Evolutionary conservation across 2,888 invertebrate genomes (phyloP).

Genomic region (Epinotia bilunana): DNA sequence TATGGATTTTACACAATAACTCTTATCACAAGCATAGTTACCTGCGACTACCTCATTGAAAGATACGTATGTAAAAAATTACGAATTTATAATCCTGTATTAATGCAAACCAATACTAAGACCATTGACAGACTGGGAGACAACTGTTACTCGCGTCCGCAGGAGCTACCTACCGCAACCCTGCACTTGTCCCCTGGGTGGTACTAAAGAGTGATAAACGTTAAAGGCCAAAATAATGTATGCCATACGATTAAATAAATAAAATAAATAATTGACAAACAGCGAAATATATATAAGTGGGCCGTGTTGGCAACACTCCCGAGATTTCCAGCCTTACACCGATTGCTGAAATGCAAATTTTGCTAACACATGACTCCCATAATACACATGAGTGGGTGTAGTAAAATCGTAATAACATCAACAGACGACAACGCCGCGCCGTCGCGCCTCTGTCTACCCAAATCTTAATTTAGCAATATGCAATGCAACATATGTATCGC

Average conservation of each 20-base stretch:
- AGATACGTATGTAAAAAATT: too few relatives aligned
- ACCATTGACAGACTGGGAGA: too few relatives aligned
- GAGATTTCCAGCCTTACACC: conserved; percentile 45
- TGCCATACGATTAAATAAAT: too few relatives aligned
- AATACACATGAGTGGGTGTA: conserved; percentile 39
- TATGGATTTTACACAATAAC: background rate
- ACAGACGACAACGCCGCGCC: conserved; percentile 20
- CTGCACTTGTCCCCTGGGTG: too few relatives aligned
- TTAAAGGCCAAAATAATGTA: too few relatives aligned
- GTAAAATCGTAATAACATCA: conserved; percentile 29
- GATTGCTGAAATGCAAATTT: conserved; percentile 38
- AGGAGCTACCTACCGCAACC: too few relatives aligned
- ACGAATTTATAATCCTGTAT: conserved; percentile 1
- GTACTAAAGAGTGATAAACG: too few relatives aligned
- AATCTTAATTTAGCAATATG: conserved; percentile 34
- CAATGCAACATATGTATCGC: background rate
- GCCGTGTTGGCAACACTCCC: conserved; percentile 51
- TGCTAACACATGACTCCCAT: conserved; percentile 34
- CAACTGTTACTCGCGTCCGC: too few relatives aligned
- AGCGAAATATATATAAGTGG: conserved; percentile 34
- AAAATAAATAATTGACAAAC: conserved; percentile 48
- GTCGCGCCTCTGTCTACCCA: conserved; percentile 19
- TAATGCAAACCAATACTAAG: background rate
- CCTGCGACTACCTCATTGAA: too few relatives aligned
- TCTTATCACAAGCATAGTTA: background rate